A percentile compares a stretch with the other conserved stretches of the same genome.
Conservation (phyloP, 1,140 invertebrate genomes). For the Thereuonema tuberculata region DNA sequence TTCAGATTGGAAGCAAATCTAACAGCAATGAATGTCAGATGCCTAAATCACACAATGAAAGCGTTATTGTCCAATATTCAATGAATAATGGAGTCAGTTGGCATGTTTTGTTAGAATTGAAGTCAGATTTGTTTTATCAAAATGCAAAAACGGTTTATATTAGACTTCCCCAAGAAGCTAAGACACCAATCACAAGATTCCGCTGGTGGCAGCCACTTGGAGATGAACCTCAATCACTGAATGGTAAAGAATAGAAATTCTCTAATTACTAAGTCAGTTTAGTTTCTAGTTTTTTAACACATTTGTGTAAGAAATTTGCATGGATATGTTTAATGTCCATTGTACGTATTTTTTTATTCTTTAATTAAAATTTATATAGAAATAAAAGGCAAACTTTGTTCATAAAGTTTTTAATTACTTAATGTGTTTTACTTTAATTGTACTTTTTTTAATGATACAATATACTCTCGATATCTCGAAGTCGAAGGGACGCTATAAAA, state of each 20-base stretch:
- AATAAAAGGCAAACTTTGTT: not conserved
- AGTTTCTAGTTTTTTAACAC: not conserved
- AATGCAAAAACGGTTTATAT: conserved; percentile 25
- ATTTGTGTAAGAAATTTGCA: not conserved
- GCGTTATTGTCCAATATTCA: conserved; percentile 32
- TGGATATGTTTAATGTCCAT: not conserved
- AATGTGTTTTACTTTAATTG: too few species aligned
- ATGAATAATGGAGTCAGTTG: conserved; percentile 32
- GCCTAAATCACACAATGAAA: conserved; percentile 22
- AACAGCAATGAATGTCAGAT: conserved; percentile 15
- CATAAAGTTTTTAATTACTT: too few species aligned
- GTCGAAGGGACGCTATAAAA: too few species aligned
- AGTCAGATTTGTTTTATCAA: conserved; percentile 25
- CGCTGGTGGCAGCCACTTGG: conserved; percentile 33
- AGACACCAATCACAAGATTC: conserved; percentile 29
- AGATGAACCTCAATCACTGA: not conserved
- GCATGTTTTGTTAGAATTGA: conserved; percentile 29
- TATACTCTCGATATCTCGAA: too few species aligned
- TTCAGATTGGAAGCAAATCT: not conserved
- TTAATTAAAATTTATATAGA: not conserved
- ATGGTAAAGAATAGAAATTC: not conserved
- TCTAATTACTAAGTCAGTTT: not conserved
- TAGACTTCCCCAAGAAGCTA: conserved; percentile 28
- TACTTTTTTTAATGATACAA: too few species aligned
- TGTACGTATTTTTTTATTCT: too few species aligned